Percentiles rank a stretch among this genome's conserved stretches.
phyloP scores from a whole-genome alignment of 2,888 invertebrate genomes.

The Ochlodes sylvanus region DNA sequence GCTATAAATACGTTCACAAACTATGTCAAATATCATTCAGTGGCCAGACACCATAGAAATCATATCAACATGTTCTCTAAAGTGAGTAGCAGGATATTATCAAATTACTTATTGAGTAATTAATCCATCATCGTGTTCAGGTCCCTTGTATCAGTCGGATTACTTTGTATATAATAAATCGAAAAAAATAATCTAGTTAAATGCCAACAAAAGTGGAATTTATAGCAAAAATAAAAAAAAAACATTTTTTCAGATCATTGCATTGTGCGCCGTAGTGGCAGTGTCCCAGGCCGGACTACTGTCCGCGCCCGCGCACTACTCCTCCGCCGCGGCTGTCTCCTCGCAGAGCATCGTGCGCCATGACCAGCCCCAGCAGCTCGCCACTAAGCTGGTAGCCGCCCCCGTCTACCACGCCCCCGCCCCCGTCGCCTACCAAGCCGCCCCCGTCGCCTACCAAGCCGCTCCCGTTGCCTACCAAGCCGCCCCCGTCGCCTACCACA shows the following conservation, averaged over 20 bases:
- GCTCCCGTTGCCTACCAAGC: neutral
- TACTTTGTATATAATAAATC: too few relatives aligned
- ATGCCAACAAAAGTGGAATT: too few relatives aligned
- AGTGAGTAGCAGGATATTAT: slow-evolving; percentile 41
- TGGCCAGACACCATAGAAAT: slow-evolving; percentile 5
- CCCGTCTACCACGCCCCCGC: slow-evolving; percentile 51
- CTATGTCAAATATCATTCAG: slow-evolving; percentile 23
- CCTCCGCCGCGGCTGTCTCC: slow-evolving; percentile 62
- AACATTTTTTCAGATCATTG: slow-evolving; percentile 48
- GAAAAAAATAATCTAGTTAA: too few relatives aligned
- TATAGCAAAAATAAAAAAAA: too few relatives aligned
- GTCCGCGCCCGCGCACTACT: slow-evolving; percentile 66
- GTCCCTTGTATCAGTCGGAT: too few relatives aligned
- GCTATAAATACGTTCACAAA: slow-evolving; percentile 34
- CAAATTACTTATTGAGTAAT: neutral
- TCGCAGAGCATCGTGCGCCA: slow-evolving; percentile 69
- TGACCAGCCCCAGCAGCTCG: slow-evolving; percentile 60
- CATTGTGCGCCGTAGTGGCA: slow-evolving; percentile 54
- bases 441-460: slow-evolving; percentile 41
- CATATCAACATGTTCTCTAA: slow-evolving; percentile 45
- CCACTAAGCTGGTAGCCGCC: slow-evolving; percentile 47
- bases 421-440: slow-evolving; percentile 57
- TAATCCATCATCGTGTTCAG: neutral
- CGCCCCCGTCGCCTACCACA: slow-evolving; percentile 50
- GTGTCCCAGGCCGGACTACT: slow-evolving; percentile 56